Evolutionary conservation across 2,113 vertebrate genomes (phyloP).

Genomic region (Coreoperca whiteheadi): DNA sequence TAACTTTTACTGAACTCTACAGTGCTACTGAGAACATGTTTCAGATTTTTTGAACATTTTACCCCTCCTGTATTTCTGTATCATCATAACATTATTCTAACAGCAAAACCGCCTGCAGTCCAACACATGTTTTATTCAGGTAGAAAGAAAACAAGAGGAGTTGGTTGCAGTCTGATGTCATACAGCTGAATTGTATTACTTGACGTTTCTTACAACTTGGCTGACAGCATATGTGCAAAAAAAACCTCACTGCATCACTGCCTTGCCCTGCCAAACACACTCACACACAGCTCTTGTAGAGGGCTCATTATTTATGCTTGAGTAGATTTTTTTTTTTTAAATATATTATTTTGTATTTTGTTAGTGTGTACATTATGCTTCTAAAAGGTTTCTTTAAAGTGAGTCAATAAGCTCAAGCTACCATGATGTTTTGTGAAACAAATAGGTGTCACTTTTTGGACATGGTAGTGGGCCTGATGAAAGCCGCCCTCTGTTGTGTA

Average conservation of each 20-base stretch:
- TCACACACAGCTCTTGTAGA: conserved; percentile 51
- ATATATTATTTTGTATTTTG: conserved; percentile 27
- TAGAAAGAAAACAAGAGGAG: not conserved
- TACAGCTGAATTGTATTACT: conserved; percentile 18
- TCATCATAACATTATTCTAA: not conserved
- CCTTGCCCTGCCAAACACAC: conserved; percentile 42
- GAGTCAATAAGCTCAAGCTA: conserved; percentile 44
- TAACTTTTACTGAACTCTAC: conserved; percentile 31
- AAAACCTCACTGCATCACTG: not conserved
- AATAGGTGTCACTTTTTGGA: conserved; percentile 18
- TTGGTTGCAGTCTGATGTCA: not conserved
- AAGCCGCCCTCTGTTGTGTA: conserved; percentile 54
- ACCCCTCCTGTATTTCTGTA: conserved; percentile 7
- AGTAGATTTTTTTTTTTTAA: conserved; percentile 26
- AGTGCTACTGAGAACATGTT: conserved; percentile 57
- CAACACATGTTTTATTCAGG: conserved; percentile 19
- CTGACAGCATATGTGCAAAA: conserved; percentile 7
- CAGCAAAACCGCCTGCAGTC: not conserved
- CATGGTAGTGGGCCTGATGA: conserved; percentile 34
- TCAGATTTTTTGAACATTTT: conserved; percentile 5
- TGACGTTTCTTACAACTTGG: conserved; percentile 1
- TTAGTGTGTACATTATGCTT: conserved; percentile 61
- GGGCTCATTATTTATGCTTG: conserved; percentile 64
- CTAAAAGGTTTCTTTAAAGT: conserved; percentile 26
- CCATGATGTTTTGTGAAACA: conserved; percentile 24